A percentile compares a stretch with the other conserved stretches of the same genome.
phyloP scores from a whole-genome alignment of 37 sponge, comb jelly and placozoan species.

The Hormiphora californensis region DNA sequence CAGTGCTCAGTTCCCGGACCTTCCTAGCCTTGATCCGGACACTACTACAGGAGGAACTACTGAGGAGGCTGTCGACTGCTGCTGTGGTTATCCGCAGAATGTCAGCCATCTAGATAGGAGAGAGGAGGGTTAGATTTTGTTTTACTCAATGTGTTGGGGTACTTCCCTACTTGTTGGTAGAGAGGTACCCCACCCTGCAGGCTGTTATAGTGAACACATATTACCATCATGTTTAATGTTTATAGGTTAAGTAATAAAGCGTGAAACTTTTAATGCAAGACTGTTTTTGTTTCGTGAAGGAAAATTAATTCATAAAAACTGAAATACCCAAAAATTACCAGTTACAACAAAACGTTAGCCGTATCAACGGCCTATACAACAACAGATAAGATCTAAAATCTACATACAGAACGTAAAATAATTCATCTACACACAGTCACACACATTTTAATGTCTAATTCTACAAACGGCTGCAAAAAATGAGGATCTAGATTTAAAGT shows the following conservation, averaged over 20 bases:
- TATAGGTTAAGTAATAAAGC: not conserved
- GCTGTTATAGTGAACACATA: not conserved
- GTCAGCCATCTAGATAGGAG: slow-evolving; percentile 36
- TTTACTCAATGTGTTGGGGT: not conserved
- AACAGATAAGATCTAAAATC: too few species aligned
- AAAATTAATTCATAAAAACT: not conserved
- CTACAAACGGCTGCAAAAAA: too few species aligned
- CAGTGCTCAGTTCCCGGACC: not conserved
- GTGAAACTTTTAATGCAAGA: not conserved
- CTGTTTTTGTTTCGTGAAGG: not conserved
- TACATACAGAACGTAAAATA: too few species aligned
- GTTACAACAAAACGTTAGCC: too few species aligned
- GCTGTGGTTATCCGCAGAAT: slow-evolving; percentile 12
- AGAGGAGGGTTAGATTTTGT: not conserved
- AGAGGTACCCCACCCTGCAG: too few species aligned
- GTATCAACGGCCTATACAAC: too few species aligned
- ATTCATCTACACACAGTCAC: too few species aligned
- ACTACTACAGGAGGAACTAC: not conserved
- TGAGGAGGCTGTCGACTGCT: slow-evolving; percentile 12
- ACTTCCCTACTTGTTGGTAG: too few species aligned
- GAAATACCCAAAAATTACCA: too few species aligned
- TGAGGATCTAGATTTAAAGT: too few species aligned
- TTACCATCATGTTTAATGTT: not conserved
- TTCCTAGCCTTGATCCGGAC: not conserved
- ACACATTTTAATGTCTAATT: too few species aligned